Percentiles rank a stretch among this genome's conserved stretches.
These are phyloP conservation scores for Umimayanthus kanabou DNA, from an alignment of 92 coral and sea anemone species.

Conservation along the genomic window DNA sequence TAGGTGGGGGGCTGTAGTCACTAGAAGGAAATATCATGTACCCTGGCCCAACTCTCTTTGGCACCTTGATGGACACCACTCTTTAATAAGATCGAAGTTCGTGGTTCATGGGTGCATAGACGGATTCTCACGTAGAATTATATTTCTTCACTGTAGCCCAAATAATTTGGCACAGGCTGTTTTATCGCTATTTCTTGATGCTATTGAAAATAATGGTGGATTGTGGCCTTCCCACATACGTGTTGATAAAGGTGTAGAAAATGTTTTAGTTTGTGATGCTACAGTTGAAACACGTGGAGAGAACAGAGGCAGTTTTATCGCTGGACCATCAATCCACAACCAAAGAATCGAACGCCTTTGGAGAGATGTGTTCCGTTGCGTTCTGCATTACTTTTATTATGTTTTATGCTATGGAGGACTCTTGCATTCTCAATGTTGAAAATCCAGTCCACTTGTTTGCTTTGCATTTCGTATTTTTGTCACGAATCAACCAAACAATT, in stretches of 20 bases:
- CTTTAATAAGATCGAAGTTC: slow-evolving; percentile 63
- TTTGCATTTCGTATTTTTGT: slow-evolving; percentile 51
- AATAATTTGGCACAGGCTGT: slow-evolving; percentile 68
- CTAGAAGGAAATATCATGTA: slow-evolving; percentile 49
- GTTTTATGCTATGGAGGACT: slow-evolving; percentile 64
- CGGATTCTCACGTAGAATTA: slow-evolving; percentile 67
- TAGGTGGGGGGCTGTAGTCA: slow-evolving; percentile 48
- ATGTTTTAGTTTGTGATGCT: slow-evolving; percentile 65
- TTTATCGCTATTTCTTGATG: slow-evolving; percentile 58
- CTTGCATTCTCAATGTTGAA: slow-evolving; percentile 54
- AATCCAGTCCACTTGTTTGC: slow-evolving; percentile 59
- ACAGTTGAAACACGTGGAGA: slow-evolving; percentile 67
- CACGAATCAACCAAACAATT: slow-evolving; percentile 62
- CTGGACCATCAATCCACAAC: slow-evolving; percentile 69
- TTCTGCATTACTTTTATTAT: slow-evolving; percentile 46
- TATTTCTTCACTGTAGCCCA: slow-evolving; percentile 59
- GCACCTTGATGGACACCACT: slow-evolving; percentile 73
- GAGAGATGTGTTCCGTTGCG: slow-evolving; percentile 73
- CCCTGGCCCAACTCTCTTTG: slow-evolving; percentile 72
- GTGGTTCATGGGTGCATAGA: slow-evolving; percentile 74
- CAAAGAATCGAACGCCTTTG: slow-evolving; percentile 65
- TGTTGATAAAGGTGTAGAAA: slow-evolving; percentile 70
- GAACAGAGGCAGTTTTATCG: slow-evolving; percentile 66
- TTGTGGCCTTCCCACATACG: slow-evolving; percentile 73
- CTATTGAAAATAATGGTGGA: slow-evolving; percentile 54